Base-by-base conservation (phyloP, 2,888 invertebrate species). In the Calephelis perditalis region DNA sequence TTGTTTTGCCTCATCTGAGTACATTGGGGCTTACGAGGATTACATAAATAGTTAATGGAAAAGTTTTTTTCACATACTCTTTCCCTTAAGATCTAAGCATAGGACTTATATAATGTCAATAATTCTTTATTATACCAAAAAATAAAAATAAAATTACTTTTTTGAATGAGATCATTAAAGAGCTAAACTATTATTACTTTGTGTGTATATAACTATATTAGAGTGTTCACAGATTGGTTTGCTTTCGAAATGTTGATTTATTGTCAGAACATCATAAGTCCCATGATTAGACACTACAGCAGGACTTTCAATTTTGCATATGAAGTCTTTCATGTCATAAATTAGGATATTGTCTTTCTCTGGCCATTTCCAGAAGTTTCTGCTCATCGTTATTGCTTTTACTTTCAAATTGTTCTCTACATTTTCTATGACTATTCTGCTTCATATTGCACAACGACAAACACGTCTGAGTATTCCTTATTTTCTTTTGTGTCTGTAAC, bases 391-490 rank as follows among this genome's bases (percentile, higher is more conserved):
- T 11, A n/a, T 46, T 46, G 46, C 11, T 4, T 46, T 12, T 7
- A 46, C 46, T 46, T n/a, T 46, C 46, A 46, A 46, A 46, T 7
- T 46, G 2, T n/a, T 46, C 5, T 46, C n/a, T 46, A 46, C n/a
- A 46, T 46, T 46, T 46, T 57, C 63, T 40, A 64, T 57, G 45
- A 57, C 57, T 57, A 57, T 57, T 47, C 47, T 57, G 11, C 57
- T 57, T 57, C 57, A 57, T 57, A 46, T 57, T 57, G 57, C 45
- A 57, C 57, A 11, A 57, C 57, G n/a, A 57, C 57, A 35, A 57
- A 47, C 47, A 15, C 46, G 46, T 37, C 57, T 57, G 57, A 46
- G 57, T 46, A 46, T 35, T 57, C 57, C 47, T 46, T 57, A 9
- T 46, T 47, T 57, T 47, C 12, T 12, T 57, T 57, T 57, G 46